phyloP scores from a whole-genome alignment of 1,140 invertebrate species.

The Zaprionus tsacasi region DNA sequence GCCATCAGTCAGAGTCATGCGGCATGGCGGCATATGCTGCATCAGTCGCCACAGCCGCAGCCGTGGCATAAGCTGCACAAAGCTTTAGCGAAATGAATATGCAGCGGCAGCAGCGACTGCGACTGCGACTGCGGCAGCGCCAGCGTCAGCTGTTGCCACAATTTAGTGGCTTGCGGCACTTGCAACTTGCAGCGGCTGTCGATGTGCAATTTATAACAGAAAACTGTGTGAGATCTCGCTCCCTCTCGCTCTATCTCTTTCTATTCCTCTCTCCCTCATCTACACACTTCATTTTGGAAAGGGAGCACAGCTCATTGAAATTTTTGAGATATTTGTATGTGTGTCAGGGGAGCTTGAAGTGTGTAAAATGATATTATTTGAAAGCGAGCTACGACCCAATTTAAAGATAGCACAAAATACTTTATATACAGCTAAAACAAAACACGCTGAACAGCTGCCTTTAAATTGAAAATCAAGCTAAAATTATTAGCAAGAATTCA shows the following conservation, averaged over 20 bases:
- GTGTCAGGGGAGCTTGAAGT: neutral
- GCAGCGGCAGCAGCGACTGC: constrained; percentile 3
- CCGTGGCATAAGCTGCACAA: constrained; percentile 47
- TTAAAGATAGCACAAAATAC: too few relatives aligned
- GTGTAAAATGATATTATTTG: too few relatives aligned
- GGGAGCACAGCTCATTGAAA: neutral
- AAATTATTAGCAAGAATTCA: too few relatives aligned
- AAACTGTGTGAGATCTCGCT: neutral
- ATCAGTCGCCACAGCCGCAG: constrained; percentile 4
- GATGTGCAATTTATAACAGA: constrained; percentile 9
- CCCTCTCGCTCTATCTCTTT: neutral
- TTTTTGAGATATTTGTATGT: neutral
- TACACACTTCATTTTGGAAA: neutral
- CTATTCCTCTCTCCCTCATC: neutral
- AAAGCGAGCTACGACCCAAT: too few relatives aligned
- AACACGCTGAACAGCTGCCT: too few relatives aligned
- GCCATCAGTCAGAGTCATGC: constrained; percentile 39
- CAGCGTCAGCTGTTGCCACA: constrained; percentile 62
- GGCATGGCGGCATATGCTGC: neutral
- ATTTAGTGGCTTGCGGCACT: constrained; percentile 63
- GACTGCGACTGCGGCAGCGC: neutral
- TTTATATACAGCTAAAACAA: too few relatives aligned
- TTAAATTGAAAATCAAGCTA: too few relatives aligned
- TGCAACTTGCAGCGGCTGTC: constrained; percentile 11
- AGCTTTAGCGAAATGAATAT: constrained; percentile 29